phyloP scores from a whole-genome alignment of 2,113 vertebrate species.

The Ahaetulla prasina region DNA sequence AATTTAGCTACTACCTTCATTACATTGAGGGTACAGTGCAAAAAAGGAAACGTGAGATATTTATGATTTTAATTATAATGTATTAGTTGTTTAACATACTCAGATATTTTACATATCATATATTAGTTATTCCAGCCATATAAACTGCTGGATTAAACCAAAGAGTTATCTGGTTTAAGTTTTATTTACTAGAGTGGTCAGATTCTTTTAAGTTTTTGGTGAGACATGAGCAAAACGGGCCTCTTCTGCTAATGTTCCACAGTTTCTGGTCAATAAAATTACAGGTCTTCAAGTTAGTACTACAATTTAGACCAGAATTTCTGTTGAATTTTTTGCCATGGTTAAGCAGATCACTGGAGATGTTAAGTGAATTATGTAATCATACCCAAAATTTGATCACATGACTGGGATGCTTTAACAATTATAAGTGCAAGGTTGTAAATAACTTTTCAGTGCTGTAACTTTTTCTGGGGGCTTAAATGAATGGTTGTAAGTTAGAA shows the following conservation, averaged over 20 bases:
- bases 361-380: background rate
- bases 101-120: background rate
- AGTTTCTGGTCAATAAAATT: background rate
- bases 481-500: background rate
- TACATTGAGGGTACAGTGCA: background rate
- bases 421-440: background rate
- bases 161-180: background rate
- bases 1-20: background rate
- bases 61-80: background rate
- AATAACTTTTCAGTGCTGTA: background rate
- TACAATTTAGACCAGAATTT: background rate
- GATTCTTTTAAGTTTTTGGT: background rate
- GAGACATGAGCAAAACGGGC: background rate
- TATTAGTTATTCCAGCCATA: background rate
- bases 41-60: background rate
- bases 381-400: background rate
- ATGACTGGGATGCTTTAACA: background rate
- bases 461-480: background rate
- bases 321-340: background rate
- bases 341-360: background rate
- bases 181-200: background rate
- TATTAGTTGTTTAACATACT: background rate
- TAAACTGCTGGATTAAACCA: background rate
- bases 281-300: background rate
- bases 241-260: background rate